These are phyloP conservation scores for Hylia prasina DNA, from an alignment of 2,113 vertebrate genomes.

Conservation along the genomic window DNA sequence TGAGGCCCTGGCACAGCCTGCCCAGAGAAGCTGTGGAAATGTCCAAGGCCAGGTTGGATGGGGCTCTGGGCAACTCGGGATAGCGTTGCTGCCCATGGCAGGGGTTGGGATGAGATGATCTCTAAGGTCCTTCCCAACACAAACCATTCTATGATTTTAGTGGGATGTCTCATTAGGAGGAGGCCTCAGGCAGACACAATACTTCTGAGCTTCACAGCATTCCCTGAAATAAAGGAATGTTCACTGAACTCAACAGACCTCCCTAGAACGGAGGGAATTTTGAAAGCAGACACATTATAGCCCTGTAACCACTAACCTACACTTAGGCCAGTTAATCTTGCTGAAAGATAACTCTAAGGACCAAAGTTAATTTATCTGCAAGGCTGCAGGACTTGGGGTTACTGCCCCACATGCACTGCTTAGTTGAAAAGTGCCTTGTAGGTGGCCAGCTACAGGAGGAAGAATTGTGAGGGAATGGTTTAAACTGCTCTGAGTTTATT, in stretches of 20 bases:
- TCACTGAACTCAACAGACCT: background rate
- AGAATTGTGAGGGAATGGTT: background rate
- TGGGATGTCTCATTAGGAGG: background rate
- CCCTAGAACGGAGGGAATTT: background rate
- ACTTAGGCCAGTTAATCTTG: background rate
- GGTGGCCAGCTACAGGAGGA: background rate
- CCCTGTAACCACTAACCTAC: background rate
- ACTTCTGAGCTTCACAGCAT: background rate
- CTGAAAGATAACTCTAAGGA: background rate
- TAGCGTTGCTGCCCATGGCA: background rate
- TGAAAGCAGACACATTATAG: background rate
- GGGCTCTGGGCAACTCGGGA: fast-evolving
- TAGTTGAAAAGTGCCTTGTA: background rate
- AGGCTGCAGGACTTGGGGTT: background rate
- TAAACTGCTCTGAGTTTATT: background rate
- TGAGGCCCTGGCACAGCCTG: background rate
- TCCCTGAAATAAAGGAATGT: background rate
- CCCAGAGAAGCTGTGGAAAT: background rate
- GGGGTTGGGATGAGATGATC: background rate
- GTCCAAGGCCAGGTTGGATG: background rate
- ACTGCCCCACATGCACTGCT: background rate
- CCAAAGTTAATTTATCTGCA: background rate
- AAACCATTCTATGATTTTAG: background rate
- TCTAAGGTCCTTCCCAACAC: background rate
- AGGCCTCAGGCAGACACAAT: background rate